phyloP scores from a whole-genome alignment of 2,797 vertebrate genomes.

The Sciaenops ocellatus region DNA sequence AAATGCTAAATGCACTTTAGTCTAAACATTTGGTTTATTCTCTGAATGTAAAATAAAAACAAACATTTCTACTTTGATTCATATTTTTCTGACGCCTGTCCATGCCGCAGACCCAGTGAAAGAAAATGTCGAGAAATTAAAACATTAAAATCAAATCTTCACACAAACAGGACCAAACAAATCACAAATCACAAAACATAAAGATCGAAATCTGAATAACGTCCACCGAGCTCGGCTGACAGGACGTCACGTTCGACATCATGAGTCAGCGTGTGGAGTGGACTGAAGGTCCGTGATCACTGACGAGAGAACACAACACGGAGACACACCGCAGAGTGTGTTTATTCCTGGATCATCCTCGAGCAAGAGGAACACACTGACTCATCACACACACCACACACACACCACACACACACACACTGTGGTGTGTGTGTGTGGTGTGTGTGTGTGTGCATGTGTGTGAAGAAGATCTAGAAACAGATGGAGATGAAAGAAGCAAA shows the following conservation, averaged over 20 bases:
- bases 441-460: background rate
- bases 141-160: too few species aligned
- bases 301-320: constrained; percentile 36
- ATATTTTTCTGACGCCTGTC: too few species aligned
- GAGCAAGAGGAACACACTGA: constrained; percentile 29
- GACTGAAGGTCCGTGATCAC: constrained; percentile 18
- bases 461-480: too few species aligned
- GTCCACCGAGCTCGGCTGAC: background rate
- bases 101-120: too few species aligned
- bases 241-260: background rate
- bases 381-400: constrained; percentile 18
- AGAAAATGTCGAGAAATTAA: too few species aligned
- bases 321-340: constrained; percentile 27
- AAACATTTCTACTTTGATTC: too few species aligned
- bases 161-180: too few species aligned
- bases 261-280: constrained; percentile 10
- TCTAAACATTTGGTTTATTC: too few species aligned
- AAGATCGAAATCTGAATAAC: too few species aligned
- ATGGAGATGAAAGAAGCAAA: background rate
- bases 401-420: constrained; percentile 21
- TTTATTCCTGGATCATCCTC: constrained; percentile 33
- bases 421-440: constrained; percentile 14
- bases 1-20: too few species aligned
- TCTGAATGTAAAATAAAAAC: too few species aligned
- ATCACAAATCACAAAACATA: too few species aligned